These are phyloP conservation scores for Drosophila mercatorum DNA, from an alignment of 2,888 invertebrate species.

Conservation along the genomic window DNA sequence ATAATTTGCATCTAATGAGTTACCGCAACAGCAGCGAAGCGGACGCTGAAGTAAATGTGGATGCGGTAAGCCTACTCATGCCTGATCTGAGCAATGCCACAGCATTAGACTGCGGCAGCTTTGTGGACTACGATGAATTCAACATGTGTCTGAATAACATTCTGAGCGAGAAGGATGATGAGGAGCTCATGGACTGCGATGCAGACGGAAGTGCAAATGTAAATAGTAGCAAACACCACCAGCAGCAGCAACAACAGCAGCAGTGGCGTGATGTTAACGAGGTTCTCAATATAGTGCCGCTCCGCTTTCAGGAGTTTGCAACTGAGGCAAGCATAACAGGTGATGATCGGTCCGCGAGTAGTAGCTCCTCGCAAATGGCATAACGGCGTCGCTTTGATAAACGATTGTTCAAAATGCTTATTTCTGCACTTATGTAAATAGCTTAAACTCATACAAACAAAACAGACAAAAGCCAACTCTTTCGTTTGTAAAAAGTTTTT, in stretches of 20 bases:
- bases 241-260: constrained; percentile 33
- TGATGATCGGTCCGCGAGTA: constrained; percentile 62
- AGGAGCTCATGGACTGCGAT: constrained; percentile 34
- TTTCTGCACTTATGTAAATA: constrained; percentile 37
- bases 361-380: constrained; percentile 70
- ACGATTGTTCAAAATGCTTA: constrained; percentile 26
- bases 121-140: constrained; percentile 82
- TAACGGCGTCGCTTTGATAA: constrained; percentile 40
- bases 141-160: constrained; percentile 81
- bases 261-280: constrained; percentile 65
- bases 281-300: constrained; percentile 74
- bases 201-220: constrained; percentile 13
- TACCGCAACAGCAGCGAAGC: constrained; percentile 56
- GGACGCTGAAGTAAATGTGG: constrained; percentile 52
- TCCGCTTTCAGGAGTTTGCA: constrained; percentile 64
- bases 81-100: constrained; percentile 71
- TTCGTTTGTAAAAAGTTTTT: constrained; percentile 52
- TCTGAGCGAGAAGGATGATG: constrained; percentile 75
- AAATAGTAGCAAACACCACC: constrained; percentile 33
- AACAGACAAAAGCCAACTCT: constrained; percentile 29
- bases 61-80: constrained; percentile 72
- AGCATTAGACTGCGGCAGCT: constrained; percentile 72
- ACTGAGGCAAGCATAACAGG: constrained; percentile 42
- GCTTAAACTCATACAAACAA: constrained; percentile 32
- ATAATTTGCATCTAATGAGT: constrained; percentile 61